Base-by-base conservation (phyloP, 2,888 invertebrate genomes). In the Anarsia innoxiella region DNA sequence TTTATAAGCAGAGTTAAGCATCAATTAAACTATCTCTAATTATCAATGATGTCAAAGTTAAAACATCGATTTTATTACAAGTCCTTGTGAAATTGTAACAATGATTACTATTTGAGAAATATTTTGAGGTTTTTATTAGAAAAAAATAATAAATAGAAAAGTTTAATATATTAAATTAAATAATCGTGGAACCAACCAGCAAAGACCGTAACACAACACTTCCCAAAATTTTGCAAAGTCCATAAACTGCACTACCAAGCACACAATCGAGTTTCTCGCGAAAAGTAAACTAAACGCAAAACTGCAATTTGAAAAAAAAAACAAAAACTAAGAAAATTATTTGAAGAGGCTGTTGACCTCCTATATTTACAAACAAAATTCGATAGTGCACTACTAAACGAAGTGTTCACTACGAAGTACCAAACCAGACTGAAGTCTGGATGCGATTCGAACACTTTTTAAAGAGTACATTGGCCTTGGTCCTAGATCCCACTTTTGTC, bases 381-480 rank as follows among this genome's bases (percentile, higher is more conserved):
- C 44, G 46, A 56, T 50, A 39, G 44, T 47, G 51, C 51, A 55
- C 42, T 33, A 47, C 44, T 41, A 47, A 50, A 40, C 42, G 44
- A 70, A 74, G 74, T 68, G 74, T 61, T 55, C 71, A 66, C 70
- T 46, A 39, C 70, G 77, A 69, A 66, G 73, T 61, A 66, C 70
- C 59, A 75, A 76, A 68, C 70, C 64, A 72, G 67, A 83, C 82
- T 83, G 82, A 80, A 72, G 72, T 69, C 77, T 70, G 78, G 77
- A 76, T 71, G 60, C 59, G 63, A 69, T 61, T 56, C 72, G 54
- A 61, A 68, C 71, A 64, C 66, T 76, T 79, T 33, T 77, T 79
- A 82, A 84, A 78, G 66, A 73, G 68, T 71, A 59, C 60, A 62
- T 61, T 61, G 77, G 73, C 79, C 79, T 80, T 82, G 76, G 63